Evolutionary conservation across 1,140 invertebrate species (phyloP), one percentile per base, ranked within the genome.

Genomic region (Drepana arcuata): DNA sequence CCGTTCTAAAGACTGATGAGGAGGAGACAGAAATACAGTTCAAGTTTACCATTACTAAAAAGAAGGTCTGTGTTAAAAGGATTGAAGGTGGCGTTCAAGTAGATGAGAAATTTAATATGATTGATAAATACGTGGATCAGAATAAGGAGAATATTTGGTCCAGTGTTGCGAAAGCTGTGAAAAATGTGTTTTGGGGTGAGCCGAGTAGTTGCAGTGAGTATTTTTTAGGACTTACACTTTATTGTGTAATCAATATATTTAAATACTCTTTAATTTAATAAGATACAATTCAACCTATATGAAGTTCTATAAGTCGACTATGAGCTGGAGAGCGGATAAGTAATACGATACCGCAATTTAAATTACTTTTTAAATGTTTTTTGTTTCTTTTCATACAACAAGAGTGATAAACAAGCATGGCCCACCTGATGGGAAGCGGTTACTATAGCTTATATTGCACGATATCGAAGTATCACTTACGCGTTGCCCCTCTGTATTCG

Each of bases 11-110:
- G 23, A 55, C 68, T 1, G 61, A 48, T 14, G 73, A 79, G 14
- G 77, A 83, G 24, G 72, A 74, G 48, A 83, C 83, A 3, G 83
- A 84, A 44, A 79, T 85, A 49, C 74, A 85, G 47, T 80, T 85
- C 14, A 83, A 84, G 52, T 83, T 85, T 33, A 57, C 70, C 7
- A 79, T 85, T 13, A 83, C 74, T 2, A 83, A 81, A 42, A 83
- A 68, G 40, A 83, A 69, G 45, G 68, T 83, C 1, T 68, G 60
- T 16, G 62, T 78, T 2, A 69, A 69, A 33, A 60, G 61, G 35
- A 59, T 74, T 6, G 63, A 67, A 14, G 54, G 65, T 14, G 54
- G 42, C 12, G 42, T 48, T 2, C 23, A 18, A 21, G 34, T 35
- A n/a, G 45, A 53, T 30, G 56, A 66, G 23, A 58, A 50, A 34